These are phyloP conservation scores for Gisinianus flammeolus DNA, from an alignment of 2,888 invertebrate genomes.

Conservation along the genomic window DNA sequence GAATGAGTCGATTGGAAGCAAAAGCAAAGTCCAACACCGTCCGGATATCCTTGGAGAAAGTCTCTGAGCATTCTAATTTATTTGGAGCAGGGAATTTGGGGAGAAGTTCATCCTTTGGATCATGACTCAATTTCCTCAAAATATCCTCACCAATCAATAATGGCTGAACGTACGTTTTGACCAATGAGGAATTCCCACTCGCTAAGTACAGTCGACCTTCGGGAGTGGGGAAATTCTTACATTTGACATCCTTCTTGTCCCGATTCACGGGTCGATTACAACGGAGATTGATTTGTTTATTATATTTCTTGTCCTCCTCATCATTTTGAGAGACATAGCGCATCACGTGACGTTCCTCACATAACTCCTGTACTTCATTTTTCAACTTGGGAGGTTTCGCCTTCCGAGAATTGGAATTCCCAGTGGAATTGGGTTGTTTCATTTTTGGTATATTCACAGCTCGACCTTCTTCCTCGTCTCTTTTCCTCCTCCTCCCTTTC, in stretches of 20 bases:
- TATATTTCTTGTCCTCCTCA: neutral
- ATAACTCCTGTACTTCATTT: too few species aligned
- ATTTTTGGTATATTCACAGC: too few species aligned
- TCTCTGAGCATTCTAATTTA: neutral
- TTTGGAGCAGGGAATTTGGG: neutral
- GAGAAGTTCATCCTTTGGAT: neutral
- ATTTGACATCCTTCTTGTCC: neutral
- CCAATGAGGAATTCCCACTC: neutral
- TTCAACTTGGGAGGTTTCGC: too few species aligned
- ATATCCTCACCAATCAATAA: slow-evolving; percentile 14
- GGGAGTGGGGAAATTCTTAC: slow-evolving; percentile 11
- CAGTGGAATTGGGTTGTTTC: too few species aligned
- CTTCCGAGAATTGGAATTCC: too few species aligned
- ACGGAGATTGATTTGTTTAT: neutral
- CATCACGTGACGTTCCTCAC: neutral
- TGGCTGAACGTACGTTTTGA: slow-evolving; percentile 17
- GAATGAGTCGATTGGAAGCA: slow-evolving; percentile 22
- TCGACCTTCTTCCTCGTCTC: neutral
- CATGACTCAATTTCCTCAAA: neutral
- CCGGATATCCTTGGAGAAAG: slow-evolving; percentile 1
- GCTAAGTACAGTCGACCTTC: slow-evolving; percentile 13
- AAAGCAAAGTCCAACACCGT: slow-evolving; percentile 27
- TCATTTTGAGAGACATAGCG: neutral
- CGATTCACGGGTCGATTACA: slow-evolving; percentile 15
- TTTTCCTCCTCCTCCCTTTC: neutral